Conservation (phyloP, 2,113 vertebrate species). For the Trochalopteron elliotii region DNA sequence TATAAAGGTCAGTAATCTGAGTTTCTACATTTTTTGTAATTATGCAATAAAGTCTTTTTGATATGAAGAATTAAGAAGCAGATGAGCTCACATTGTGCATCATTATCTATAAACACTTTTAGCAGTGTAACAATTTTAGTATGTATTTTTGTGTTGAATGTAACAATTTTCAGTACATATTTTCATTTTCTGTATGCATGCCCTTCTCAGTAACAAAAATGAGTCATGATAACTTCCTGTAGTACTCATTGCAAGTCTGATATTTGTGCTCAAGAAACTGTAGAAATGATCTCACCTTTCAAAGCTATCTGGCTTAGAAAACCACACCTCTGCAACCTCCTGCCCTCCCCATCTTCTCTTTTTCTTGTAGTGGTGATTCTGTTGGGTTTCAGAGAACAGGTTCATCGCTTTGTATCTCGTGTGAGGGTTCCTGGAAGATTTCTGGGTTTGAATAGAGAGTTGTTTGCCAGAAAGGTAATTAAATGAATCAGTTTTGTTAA, state of each 20-base stretch:
- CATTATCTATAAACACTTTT: not conserved
- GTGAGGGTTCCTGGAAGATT: not conserved
- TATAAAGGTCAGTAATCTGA: not conserved
- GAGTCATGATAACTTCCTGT: not conserved
- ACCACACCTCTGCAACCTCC: conserved; percentile 34
- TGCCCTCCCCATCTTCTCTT: not conserved
- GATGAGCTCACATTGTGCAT: not conserved
- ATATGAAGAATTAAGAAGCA: not conserved
- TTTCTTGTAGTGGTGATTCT: not conserved
- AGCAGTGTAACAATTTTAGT: not conserved
- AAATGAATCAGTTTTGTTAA: not conserved
- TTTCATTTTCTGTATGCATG: not conserved
- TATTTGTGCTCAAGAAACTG: conserved; percentile 4
- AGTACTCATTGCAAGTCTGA: not conserved
- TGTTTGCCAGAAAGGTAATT: not conserved
- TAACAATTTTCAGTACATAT: not conserved
- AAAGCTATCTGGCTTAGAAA: conserved; percentile 47
- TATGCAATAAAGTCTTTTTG: not conserved
- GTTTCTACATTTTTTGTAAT: not conserved
- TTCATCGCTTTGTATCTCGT: not conserved
- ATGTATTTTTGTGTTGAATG: not conserved
- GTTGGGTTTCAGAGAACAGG: not conserved
- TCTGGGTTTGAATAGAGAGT: not conserved
- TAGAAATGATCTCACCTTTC: conserved; percentile 40
- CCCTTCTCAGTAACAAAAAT: not conserved